A percentile compares a stretch with the other conserved stretches of the same genome.
phyloP scores from a whole-genome alignment of 2,888 invertebrate species.

The Dinocampus coccinellae region DNA sequence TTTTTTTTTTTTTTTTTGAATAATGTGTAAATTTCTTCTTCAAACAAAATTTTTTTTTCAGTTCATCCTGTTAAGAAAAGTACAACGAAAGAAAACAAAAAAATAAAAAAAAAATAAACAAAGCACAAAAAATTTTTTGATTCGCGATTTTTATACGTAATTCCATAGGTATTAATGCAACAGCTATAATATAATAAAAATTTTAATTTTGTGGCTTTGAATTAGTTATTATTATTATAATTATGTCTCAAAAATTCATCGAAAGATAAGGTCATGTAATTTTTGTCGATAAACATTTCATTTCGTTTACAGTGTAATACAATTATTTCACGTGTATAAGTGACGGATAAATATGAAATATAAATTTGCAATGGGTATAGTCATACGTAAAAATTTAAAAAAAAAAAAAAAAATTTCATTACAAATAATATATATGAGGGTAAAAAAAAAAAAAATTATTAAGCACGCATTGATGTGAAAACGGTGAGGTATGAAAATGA shows the following conservation, averaged over 20 bases:
- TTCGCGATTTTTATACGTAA: too few relatives aligned
- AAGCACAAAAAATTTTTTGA: too few relatives aligned
- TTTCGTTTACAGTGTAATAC: neutral
- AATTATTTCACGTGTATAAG: neutral
- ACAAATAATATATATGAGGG: too few relatives aligned
- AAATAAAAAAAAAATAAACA: too few relatives aligned
- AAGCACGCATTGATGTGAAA: constrained; percentile 27
- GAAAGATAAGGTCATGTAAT: too few relatives aligned
- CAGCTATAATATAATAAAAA: too few relatives aligned
- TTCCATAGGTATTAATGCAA: too few relatives aligned
- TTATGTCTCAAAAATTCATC: too few relatives aligned
- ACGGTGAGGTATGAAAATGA: constrained; percentile 37
- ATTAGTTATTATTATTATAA: too few relatives aligned
- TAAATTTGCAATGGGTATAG: neutral
- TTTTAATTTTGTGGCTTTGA: too few relatives aligned
- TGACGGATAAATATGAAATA: neutral
- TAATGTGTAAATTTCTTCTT: neutral
- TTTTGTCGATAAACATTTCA: neutral
- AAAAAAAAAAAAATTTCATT: too few relatives aligned
- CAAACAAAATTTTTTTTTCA: neutral
- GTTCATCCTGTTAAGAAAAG: neutral
- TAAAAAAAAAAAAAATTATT: neutral
- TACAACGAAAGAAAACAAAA: too few relatives aligned
- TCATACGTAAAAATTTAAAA: neutral
- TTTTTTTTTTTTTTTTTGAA: neutral